Evolutionary conservation across 2,797 vertebrate species (phyloP).

Genomic region (Gymnothorax reevesii): DNA sequence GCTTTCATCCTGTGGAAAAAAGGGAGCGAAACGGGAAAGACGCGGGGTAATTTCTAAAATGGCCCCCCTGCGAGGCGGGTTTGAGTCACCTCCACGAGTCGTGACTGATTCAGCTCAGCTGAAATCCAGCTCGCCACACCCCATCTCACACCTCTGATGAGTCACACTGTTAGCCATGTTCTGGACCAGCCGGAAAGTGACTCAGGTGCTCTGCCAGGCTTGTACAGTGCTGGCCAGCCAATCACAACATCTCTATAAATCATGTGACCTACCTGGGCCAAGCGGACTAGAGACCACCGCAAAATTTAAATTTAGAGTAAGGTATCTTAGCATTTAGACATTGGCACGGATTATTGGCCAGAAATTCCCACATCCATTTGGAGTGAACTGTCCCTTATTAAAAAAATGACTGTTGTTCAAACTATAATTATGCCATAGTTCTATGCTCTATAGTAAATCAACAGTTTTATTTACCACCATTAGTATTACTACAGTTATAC

Average conservation of each 20-base stretch:
- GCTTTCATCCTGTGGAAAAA: background rate
- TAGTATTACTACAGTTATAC: too few species aligned
- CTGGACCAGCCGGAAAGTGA: background rate
- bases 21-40: background rate
- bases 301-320: too few species aligned
- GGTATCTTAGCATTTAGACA: too few species aligned
- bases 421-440: too few species aligned
- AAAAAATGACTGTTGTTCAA: too few species aligned
- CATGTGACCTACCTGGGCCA: too few species aligned
- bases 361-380: too few species aligned
- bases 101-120: conserved; percentile 32
- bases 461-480: too few species aligned
- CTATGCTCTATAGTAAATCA: too few species aligned
- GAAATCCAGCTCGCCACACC: conserved; percentile 35
- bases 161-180: conserved; percentile 18
- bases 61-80: background rate
- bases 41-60: conserved; percentile 22
- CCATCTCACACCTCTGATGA: conserved; percentile 24
- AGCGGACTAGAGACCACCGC: background rate
- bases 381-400: too few species aligned
- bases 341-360: too few species aligned
- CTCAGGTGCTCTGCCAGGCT: background rate
- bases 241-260: too few species aligned
- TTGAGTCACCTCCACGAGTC: conserved; percentile 38
- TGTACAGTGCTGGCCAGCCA: background rate